Conservation (phyloP, 2,113 vertebrate species). For the Tapirus terrestris region DNA sequence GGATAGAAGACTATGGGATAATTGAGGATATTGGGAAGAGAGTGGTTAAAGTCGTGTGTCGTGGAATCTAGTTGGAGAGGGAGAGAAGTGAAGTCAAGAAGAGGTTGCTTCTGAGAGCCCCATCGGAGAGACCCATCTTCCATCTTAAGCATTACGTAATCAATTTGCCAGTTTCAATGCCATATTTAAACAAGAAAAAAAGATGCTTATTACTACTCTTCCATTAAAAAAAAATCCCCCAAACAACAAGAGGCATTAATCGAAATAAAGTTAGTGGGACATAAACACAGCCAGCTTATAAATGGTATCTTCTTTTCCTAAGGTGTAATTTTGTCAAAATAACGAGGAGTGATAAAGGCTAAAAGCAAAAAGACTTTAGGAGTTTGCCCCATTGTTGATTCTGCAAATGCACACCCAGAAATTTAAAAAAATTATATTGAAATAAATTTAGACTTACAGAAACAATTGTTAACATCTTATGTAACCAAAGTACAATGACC, state of each 20-base stretch:
- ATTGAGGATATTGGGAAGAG: background rate
- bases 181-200: background rate
- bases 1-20: background rate
- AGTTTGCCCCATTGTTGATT: background rate
- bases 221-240: background rate
- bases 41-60: background rate
- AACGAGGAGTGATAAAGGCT: background rate
- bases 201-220: background rate
- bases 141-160: background rate
- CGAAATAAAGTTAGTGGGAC: background rate
- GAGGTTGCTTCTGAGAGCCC: background rate
- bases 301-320: background rate
- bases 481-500: background rate
- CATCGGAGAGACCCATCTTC: background rate
- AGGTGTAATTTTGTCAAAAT: background rate
- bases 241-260: background rate
- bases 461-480: background rate
- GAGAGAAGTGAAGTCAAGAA: background rate
- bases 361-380: background rate
- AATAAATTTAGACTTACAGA: background rate
- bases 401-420: background rate
- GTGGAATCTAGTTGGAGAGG: background rate
- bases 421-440: background rate
- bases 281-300: background rate
- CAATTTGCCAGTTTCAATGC: background rate